phyloP scores from a whole-genome alignment of 2,888 invertebrate genomes.

The Cremastinae sp. region DNA sequence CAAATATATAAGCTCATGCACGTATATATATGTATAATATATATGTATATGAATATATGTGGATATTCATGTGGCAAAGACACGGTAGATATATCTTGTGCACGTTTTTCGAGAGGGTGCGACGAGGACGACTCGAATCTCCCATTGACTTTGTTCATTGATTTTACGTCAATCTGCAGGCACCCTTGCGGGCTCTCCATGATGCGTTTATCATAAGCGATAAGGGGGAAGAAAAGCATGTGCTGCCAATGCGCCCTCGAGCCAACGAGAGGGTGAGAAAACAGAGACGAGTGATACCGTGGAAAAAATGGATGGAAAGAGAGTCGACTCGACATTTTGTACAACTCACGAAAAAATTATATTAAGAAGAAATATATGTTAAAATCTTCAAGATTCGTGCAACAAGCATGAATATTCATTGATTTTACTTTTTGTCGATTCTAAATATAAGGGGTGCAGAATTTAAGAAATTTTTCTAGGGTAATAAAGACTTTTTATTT shows the following conservation, averaged over 20 bases:
- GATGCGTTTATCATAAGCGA: conserved; percentile 79
- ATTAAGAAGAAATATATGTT: too few relatives aligned
- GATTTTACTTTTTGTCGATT: too few relatives aligned
- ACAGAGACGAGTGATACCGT: conserved; percentile 12
- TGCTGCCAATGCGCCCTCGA: conserved; percentile 28
- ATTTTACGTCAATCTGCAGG: conserved; percentile 79
- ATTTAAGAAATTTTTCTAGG: too few relatives aligned
- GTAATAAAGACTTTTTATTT: too few relatives aligned
- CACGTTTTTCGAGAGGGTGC: conserved; percentile 24
- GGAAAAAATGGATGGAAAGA: too few relatives aligned
- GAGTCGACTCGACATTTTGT: too few relatives aligned
- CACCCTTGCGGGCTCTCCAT: conserved; percentile 77
- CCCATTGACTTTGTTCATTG: conserved; percentile 80
- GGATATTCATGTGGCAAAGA: conserved; percentile 7
- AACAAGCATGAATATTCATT: too few relatives aligned
- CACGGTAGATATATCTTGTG: conserved; percentile 20
- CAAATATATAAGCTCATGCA: too few relatives aligned
- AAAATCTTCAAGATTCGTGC: too few relatives aligned
- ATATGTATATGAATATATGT: not conserved
- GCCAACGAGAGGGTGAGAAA: conserved; percentile 25
- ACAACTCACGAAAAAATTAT: too few relatives aligned
- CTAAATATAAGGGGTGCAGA: too few relatives aligned
- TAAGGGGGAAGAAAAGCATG: conserved; percentile 64
- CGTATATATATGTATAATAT: not conserved
- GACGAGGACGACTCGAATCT: conserved; percentile 51